phyloP scores from a whole-genome alignment of 2,113 vertebrate genomes.

The Hippolais icterina region DNA sequence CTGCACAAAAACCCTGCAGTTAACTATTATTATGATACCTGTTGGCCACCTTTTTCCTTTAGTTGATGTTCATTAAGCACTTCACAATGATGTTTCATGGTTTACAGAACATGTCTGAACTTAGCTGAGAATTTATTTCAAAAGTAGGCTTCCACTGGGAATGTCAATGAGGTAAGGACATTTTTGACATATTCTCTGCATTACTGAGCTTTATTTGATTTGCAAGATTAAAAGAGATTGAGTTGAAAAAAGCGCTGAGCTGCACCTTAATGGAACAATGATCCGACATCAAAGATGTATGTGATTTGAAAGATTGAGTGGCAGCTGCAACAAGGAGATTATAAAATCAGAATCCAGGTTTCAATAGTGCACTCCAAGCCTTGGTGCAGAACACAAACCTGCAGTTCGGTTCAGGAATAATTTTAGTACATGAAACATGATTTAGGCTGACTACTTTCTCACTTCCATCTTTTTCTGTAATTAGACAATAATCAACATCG shows the following conservation, averaged over 20 bases:
- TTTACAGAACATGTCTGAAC: slow-evolving; percentile 65
- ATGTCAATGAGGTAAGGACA: slow-evolving; percentile 61
- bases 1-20: slow-evolving; percentile 25
- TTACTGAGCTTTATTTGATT: slow-evolving; percentile 70
- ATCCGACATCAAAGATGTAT: slow-evolving; percentile 38
- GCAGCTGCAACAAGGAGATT: slow-evolving; percentile 39
- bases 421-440: neutral
- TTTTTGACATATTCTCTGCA: slow-evolving; percentile 61
- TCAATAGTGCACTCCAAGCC: neutral
- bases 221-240: slow-evolving; percentile 59
- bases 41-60: slow-evolving; percentile 16
- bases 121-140: slow-evolving; percentile 69
- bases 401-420: neutral
- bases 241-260: slow-evolving; percentile 46
- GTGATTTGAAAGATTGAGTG: slow-evolving; percentile 36
- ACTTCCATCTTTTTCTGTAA: neutral
- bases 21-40: slow-evolving; percentile 28
- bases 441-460: neutral
- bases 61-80: slow-evolving; percentile 33
- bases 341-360: slow-evolving; percentile 22
- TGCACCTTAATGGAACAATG: slow-evolving; percentile 53
- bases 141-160: slow-evolving; percentile 50
- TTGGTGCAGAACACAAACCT: neutral
- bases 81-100: slow-evolving; percentile 58
- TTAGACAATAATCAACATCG: slow-evolving; percentile 1